Evolutionary conservation across 2,888 invertebrate genomes (phyloP).

Genomic region (Helleia helle): DNA sequence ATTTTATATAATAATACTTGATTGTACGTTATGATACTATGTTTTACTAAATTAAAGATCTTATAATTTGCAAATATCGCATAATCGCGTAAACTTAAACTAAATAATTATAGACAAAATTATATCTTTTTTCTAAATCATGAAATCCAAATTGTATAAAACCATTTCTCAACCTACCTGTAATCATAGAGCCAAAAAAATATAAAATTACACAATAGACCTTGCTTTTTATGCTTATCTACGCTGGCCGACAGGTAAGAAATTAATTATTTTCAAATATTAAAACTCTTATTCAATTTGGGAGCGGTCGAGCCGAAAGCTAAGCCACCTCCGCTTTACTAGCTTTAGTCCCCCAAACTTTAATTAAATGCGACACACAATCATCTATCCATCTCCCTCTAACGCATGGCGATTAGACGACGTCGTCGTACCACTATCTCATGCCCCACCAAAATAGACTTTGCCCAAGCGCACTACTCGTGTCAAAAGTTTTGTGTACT

Average conservation of each 20-base stretch:
- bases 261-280: constrained; percentile 72
- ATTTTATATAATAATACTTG: constrained; percentile 66
- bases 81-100: neutral
- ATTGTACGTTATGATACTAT: constrained; percentile 51
- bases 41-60: constrained; percentile 38
- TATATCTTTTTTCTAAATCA: too few species aligned
- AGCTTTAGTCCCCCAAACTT: constrained; percentile 69
- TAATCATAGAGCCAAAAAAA: neutral
- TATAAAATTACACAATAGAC: neutral
- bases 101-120: too few species aligned
- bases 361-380: constrained; percentile 68
- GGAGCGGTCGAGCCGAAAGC: constrained; percentile 67
- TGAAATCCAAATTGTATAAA: too few species aligned
- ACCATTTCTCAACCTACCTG: too few species aligned
- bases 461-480: constrained; percentile 72
- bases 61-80: constrained; percentile 21
- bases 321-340: constrained; percentile 73
- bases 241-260: constrained; percentile 69
- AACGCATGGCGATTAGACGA: constrained; percentile 41
- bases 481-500: constrained; percentile 70
- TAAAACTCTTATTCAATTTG: constrained; percentile 73
- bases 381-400: constrained; percentile 55
- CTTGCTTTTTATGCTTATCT: constrained; percentile 1
- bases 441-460: constrained; percentile 68
- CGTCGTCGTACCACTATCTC: constrained; percentile 50